phyloP scores from a whole-genome alignment of 2,797 vertebrate genomes.

The Sebastes trivittatus region DNA sequence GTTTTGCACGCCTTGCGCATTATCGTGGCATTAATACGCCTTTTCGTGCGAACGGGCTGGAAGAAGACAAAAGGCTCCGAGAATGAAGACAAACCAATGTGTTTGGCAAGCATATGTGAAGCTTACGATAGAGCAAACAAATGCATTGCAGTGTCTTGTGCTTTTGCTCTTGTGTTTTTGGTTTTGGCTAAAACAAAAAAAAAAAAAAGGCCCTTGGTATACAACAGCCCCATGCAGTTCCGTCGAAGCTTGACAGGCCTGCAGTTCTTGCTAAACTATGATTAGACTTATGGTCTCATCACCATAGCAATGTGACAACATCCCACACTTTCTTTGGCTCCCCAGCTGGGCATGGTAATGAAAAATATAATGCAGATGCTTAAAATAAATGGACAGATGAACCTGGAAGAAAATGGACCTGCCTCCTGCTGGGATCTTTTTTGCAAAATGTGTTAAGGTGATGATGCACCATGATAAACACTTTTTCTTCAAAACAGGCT shows the following conservation, averaged over 20 bases:
- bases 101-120: neutral
- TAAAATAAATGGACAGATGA: neutral
- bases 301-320: neutral
- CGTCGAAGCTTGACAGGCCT: neutral
- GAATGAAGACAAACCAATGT: neutral
- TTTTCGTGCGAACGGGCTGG: neutral
- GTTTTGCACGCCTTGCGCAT: neutral
- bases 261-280: neutral
- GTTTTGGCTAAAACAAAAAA: neutral
- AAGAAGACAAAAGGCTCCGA: neutral
- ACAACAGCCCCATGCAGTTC: neutral
- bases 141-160: neutral
- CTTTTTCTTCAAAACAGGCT: slow-evolving; percentile 6
- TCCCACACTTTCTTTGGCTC: neutral
- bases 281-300: neutral
- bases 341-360: neutral
- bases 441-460: neutral
- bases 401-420: slow-evolving; percentile 3
- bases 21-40: neutral
- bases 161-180: neutral
- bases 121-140: neutral
- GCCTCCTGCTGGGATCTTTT: slow-evolving; percentile 6
- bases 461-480: slow-evolving; percentile 6
- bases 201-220: neutral
- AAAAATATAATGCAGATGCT: slow-evolving; percentile 16